Evolutionary conservation across 35 echinoderm and acorn worm species (phyloP).

Genomic region (Apostichopus parvimensis): DNA sequence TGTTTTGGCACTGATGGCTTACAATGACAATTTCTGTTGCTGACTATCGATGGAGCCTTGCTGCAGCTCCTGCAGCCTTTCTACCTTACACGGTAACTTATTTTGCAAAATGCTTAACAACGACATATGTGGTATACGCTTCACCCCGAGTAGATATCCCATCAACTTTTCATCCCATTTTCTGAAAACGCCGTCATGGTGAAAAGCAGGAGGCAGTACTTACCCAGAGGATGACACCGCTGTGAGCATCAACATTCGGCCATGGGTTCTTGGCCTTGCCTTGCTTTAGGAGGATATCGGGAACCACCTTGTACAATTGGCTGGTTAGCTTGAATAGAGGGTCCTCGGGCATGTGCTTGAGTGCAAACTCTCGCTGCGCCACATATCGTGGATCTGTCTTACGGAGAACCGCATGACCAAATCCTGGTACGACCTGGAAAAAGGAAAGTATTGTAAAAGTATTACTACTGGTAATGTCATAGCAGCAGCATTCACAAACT

Average conservation of each 20-base stretch:
- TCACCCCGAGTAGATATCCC: too few relatives aligned
- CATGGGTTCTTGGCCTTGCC: slow-evolving; percentile 99
- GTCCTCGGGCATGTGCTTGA: slow-evolving; percentile 92
- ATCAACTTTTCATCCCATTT: too few relatives aligned
- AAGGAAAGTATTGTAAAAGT: not conserved
- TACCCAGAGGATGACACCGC: slow-evolving; percentile 91
- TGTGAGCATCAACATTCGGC: slow-evolving; percentile 99
- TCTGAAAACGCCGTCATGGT: too few relatives aligned
- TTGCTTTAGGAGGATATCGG: slow-evolving; percentile 86
- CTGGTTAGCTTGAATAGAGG: slow-evolving; percentile 84
- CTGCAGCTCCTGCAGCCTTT: too few relatives aligned
- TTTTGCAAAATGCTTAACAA: too few relatives aligned
- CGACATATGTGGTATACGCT: too few relatives aligned
- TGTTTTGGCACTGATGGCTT: too few relatives aligned
- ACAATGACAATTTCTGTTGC: too few relatives aligned
- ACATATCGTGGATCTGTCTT: slow-evolving; percentile 98
- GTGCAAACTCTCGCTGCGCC: slow-evolving; percentile 89
- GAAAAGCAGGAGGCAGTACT: not conserved
- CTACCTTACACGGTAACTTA: too few relatives aligned
- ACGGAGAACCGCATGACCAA: slow-evolving; percentile 93
- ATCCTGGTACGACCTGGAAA: slow-evolving; percentile 91
- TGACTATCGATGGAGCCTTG: too few relatives aligned
- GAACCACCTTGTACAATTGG: slow-evolving; percentile 91
- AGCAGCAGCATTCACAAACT: too few relatives aligned
- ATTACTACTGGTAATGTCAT: too few relatives aligned